Evolutionary conservation across 2,888 invertebrate genomes (phyloP).

Genomic region (Harpalus rufipes): DNA sequence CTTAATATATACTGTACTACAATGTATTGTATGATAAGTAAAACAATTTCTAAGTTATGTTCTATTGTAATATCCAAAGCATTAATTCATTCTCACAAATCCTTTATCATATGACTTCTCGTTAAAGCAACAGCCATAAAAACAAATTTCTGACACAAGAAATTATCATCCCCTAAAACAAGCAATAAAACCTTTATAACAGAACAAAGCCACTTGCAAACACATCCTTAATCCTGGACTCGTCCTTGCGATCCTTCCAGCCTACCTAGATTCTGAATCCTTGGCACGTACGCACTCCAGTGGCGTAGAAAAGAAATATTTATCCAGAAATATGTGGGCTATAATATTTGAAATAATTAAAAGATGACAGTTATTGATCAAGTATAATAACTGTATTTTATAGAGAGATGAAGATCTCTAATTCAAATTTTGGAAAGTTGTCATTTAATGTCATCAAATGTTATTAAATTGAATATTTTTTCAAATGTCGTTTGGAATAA

Average conservation of each 20-base stretch:
- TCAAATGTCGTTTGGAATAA: too few species aligned
- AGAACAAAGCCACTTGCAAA: constrained; percentile 27
- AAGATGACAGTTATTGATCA: not conserved
- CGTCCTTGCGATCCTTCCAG: constrained; percentile 1
- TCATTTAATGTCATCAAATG: too few species aligned
- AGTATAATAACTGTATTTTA: too few species aligned
- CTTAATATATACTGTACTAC: too few species aligned
- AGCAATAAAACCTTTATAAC: constrained; percentile 30
- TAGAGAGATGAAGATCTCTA: too few species aligned
- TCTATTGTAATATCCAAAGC: not conserved
- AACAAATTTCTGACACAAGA: constrained; percentile 13
- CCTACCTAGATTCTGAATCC: not conserved
- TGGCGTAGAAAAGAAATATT: not conserved
- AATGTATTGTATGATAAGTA: too few species aligned
- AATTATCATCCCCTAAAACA: constrained; percentile 25
- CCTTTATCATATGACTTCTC: not conserved
- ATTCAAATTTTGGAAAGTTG: too few species aligned
- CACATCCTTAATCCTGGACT: constrained; percentile 19
- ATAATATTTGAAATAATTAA: not conserved
- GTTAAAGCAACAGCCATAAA: not conserved
- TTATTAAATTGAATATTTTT: too few species aligned
- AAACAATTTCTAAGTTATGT: not conserved
- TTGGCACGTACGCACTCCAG: constrained; percentile 14
- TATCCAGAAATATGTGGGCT: not conserved
- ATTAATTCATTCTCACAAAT: not conserved